Percentiles rank a stretch among this genome's conserved stretches.
Conservation (phyloP, 2,888 invertebrate genomes). For the Agrenia bidenticulata region DNA sequence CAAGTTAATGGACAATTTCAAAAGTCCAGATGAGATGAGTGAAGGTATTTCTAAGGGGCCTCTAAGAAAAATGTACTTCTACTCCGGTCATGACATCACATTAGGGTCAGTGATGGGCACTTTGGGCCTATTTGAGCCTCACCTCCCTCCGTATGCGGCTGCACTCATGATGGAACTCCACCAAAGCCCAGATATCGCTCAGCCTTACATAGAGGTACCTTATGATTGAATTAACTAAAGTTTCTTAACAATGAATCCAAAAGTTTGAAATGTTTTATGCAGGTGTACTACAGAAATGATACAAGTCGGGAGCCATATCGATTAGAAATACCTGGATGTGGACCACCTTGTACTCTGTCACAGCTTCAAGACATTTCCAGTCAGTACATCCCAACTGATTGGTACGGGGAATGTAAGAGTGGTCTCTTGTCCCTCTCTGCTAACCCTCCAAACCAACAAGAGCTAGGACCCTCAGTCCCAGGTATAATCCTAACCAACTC, state of each 20-base stretch:
- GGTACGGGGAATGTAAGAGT: conserved; percentile 66
- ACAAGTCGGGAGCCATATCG: conserved; percentile 59
- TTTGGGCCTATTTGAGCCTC: conserved; percentile 67
- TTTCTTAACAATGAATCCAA: no score
- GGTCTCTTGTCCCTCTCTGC: background rate
- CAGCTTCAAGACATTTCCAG: conserved; percentile 63
- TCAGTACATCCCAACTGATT: conserved; percentile 65
- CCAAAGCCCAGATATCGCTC: conserved; percentile 5
- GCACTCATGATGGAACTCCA: conserved; percentile 73
- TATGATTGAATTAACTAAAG: background rate
- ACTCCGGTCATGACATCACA: conserved; percentile 80
- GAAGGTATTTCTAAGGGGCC: background rate
- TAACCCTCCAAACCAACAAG: background rate
- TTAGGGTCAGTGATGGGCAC: conserved; percentile 74
- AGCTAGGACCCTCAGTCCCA: background rate
- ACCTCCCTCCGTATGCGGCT: conserved; percentile 75
- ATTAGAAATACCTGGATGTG: conserved; percentile 67
- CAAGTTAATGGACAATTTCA: conserved; percentile 57
- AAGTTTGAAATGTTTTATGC: background rate
- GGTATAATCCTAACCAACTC: background rate
- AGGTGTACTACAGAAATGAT: conserved; percentile 38
- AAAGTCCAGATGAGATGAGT: no score
- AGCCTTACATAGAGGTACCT: background rate
- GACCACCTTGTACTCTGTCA: conserved; percentile 64
- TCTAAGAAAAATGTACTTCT: conserved; percentile 66